Evolutionary conservation across 2,888 invertebrate species (phyloP).

Genomic region (Eueremaeus valkanovi): DNA sequence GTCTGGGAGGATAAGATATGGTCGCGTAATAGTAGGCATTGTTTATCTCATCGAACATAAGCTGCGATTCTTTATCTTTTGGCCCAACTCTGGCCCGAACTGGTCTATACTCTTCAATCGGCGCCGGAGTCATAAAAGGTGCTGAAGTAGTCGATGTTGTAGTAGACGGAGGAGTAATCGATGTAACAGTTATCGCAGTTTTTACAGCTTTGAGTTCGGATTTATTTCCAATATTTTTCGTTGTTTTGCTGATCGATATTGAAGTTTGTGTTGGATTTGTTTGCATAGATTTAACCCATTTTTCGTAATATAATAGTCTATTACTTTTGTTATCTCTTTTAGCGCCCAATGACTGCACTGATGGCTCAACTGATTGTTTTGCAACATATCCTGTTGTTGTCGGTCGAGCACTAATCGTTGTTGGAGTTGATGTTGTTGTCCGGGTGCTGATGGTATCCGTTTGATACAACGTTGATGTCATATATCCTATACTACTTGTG

Average conservation of each 20-base stretch:
- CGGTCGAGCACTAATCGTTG: background rate
- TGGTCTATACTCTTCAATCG: background rate
- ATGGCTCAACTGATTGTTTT: background rate
- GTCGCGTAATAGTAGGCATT: background rate
- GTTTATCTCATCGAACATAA: background rate
- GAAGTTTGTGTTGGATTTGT: background rate
- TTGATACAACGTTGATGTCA: background rate
- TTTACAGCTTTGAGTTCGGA: background rate
- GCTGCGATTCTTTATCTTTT: background rate
- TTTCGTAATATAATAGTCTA: background rate
- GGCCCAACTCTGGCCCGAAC: background rate
- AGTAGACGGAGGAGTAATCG: too few relatives aligned
- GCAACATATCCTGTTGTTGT: too few relatives aligned
- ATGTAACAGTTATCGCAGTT: too few relatives aligned
- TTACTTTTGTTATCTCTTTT: background rate
- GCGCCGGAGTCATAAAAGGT: background rate
- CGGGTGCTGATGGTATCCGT: background rate
- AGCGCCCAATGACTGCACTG: background rate
- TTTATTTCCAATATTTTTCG: background rate
- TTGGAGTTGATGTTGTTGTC: background rate
- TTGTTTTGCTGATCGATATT: background rate
- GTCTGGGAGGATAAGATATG: too few relatives aligned
- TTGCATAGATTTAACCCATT: too few relatives aligned
- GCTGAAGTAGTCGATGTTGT: background rate
- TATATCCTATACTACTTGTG: background rate